Conservation (phyloP, 2,113 vertebrate species). For the Lepisosteus osseus region DNA sequence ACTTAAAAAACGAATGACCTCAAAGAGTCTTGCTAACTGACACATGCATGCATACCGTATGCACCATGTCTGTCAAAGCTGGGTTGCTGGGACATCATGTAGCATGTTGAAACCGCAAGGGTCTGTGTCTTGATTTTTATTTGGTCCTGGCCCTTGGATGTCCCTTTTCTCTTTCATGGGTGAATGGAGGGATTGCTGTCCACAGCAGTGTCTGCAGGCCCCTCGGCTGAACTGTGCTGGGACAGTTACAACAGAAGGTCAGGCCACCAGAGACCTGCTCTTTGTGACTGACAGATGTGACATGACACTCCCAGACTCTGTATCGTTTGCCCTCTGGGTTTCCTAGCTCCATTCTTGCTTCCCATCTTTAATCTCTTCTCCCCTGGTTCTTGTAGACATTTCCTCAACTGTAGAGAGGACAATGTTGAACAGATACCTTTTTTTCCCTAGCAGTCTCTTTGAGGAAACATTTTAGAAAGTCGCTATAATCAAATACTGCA, state of each 20-base stretch:
- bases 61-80: slow-evolving; percentile 28
- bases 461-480: too few species aligned
- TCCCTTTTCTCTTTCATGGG: neutral
- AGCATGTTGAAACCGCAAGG: too few species aligned
- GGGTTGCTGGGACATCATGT: neutral
- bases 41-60: neutral
- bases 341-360: neutral
- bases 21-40: too few species aligned
- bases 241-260: slow-evolving; percentile 1
- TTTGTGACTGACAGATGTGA: slow-evolving; percentile 7
- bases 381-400: neutral
- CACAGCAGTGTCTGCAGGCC: neutral
- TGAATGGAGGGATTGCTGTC: neutral
- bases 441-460: too few species aligned
- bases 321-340: neutral
- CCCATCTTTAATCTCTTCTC: neutral
- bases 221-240: neutral
- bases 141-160: neutral
- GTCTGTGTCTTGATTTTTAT: neutral
- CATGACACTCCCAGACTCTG: slow-evolving; percentile 2
- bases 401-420: too few species aligned
- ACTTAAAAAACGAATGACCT: too few species aligned
- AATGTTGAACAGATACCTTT: too few species aligned
- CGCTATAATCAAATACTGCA: too few species aligned
- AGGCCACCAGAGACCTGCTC: neutral